phyloP scores from a whole-genome alignment of 2,888 invertebrate species.

The Drosophila meridiana region DNA sequence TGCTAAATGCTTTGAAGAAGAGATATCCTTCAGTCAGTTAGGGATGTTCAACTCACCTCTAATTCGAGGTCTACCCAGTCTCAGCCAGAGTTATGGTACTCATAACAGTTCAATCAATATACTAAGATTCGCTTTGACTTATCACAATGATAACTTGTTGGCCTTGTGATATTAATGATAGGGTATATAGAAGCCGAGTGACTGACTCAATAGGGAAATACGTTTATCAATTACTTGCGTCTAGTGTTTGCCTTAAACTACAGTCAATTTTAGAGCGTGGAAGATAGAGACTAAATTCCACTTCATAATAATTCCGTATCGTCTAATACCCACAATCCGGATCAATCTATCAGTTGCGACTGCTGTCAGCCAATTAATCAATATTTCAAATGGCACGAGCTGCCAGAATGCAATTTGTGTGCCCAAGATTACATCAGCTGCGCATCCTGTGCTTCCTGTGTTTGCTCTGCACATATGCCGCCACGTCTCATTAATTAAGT shows the following conservation, averaged over 20 bases:
- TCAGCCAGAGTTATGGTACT: too few species aligned
- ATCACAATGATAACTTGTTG: too few species aligned
- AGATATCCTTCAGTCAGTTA: too few species aligned
- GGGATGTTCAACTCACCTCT: too few species aligned
- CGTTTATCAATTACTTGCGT: background rate
- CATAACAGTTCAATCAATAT: too few species aligned
- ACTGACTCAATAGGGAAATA: too few species aligned
- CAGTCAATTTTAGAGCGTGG: background rate
- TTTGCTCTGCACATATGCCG: constrained; percentile 3
- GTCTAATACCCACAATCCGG: background rate
- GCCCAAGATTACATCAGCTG: constrained; percentile 20
- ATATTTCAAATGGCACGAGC: background rate
- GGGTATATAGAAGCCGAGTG: background rate
- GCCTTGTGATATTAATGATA: too few species aligned
- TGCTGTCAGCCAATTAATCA: constrained; percentile 19
- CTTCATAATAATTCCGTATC: background rate
- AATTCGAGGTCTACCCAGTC: too few species aligned
- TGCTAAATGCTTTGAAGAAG: too few species aligned
- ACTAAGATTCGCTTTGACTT: too few species aligned
- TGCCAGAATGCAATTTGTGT: constrained; percentile 17
- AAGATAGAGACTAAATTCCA: background rate
- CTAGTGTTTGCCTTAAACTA: background rate
- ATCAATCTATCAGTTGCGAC: background rate
- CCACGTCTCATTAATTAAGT: constrained; percentile 56
- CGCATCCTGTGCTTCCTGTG: constrained; percentile 23